Percentiles rank a stretch among this genome's conserved stretches.
These are phyloP conservation scores for Gisinianus flammeolus DNA, from an alignment of 2,888 invertebrate genomes.

Conservation along the genomic window DNA sequence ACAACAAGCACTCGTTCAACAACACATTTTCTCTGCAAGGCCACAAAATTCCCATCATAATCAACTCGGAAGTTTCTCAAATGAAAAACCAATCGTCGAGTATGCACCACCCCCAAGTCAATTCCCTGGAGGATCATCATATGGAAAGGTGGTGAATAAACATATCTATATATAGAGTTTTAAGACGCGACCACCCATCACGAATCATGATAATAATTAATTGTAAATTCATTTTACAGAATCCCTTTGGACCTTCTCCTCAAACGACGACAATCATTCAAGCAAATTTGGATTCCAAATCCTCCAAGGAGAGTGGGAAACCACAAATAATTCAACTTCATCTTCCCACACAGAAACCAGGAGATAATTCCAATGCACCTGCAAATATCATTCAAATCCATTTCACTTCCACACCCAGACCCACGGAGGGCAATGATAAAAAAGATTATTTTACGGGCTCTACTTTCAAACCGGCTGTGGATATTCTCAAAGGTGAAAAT, in stretches of 20 bases:
- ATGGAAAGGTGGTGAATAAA: too few species aligned
- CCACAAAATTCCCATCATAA: neutral
- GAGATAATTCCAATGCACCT: neutral
- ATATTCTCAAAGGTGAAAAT: conserved; percentile 21
- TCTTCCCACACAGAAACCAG: conserved; percentile 10
- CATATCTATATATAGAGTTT: too few species aligned
- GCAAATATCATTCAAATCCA: conserved; percentile 40
- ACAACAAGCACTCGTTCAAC: conserved; percentile 3
- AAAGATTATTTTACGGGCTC: conserved; percentile 40
- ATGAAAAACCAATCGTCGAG: conserved; percentile 22
- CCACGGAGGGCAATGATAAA: conserved; percentile 26
- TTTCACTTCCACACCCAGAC: conserved; percentile 34
- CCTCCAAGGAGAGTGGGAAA: conserved; percentile 10
- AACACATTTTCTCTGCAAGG: conserved; percentile 26
- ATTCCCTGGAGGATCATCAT: conserved; percentile 4
- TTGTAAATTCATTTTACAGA: neutral
- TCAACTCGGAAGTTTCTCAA: neutral
- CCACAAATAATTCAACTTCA: conserved; percentile 40
- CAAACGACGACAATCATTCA: conserved; percentile 26
- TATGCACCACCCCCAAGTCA: conserved; percentile 13
- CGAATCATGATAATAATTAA: neutral
- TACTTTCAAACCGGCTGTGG: conserved; percentile 39
- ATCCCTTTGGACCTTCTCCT: conserved; percentile 9
- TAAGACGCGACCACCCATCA: neutral
- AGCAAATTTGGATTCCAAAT: conserved; percentile 12